phyloP scores from a whole-genome alignment of 2,888 invertebrate genomes.

The Helleia helle region DNA sequence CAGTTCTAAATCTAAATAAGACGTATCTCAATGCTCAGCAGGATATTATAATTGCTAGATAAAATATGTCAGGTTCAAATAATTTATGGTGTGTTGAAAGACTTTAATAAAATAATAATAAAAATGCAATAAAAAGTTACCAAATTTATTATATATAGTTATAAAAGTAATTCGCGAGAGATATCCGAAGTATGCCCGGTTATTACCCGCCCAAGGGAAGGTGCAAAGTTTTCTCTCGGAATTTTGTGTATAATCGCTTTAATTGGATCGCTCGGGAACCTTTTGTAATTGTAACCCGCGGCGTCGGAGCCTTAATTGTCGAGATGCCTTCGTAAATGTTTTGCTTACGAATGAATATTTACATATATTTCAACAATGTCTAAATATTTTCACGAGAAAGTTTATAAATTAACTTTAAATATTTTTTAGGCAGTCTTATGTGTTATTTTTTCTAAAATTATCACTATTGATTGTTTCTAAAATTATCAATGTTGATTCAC shows the following conservation, averaged over 20 bases:
- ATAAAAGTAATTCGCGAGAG: constrained; percentile 26
- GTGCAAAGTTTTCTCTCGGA: constrained; percentile 56
- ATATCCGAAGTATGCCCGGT: constrained; percentile 50
- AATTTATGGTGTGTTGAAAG: constrained; percentile 1
- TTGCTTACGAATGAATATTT: background rate
- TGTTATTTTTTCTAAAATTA: too few relatives aligned
- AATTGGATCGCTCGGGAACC: constrained; percentile 65
- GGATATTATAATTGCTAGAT: background rate
- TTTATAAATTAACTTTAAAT: too few relatives aligned
- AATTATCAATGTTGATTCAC: too few relatives aligned
- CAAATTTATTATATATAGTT: too few relatives aligned
- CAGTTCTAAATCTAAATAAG: too few relatives aligned
- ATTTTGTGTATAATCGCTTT: constrained; percentile 69
- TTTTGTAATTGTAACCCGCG: constrained; percentile 59
- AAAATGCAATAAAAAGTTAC: background rate
- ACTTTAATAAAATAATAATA: constrained; percentile 2
- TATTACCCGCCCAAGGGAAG: constrained; percentile 33
- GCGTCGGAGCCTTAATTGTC: background rate
- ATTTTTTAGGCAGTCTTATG: too few relatives aligned
- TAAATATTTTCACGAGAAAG: too few relatives aligned
- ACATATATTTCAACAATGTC: too few relatives aligned
- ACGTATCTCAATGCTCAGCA: too few relatives aligned
- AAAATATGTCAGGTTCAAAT: background rate
- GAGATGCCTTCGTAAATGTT: background rate
- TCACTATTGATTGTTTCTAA: too few relatives aligned